Percentiles rank a stretch among this genome's conserved stretches.
Evolutionary conservation across 2,797 vertebrate genomes (phyloP).

Genomic region (Scolopax bukidnonensis): DNA sequence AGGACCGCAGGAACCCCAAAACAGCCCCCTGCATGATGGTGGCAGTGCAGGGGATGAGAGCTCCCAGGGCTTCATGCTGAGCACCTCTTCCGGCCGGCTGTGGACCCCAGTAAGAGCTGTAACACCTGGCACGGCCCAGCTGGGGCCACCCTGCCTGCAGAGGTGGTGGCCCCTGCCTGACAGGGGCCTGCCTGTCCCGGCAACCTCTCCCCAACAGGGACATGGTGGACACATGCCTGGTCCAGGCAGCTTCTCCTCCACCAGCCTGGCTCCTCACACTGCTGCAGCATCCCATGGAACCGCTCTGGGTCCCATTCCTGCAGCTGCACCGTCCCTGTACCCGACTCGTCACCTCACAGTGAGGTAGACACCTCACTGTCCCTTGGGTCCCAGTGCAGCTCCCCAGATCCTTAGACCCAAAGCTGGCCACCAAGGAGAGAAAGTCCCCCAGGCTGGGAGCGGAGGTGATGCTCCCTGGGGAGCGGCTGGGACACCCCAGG

Average conservation of each 20-base stretch:
- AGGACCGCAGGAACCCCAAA: neutral
- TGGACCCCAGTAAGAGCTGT: neutral
- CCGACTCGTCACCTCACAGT: neutral
- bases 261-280: fast-evolving
- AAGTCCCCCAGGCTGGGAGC: neutral
- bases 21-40: neutral
- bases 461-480: fast-evolving
- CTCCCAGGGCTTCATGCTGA: neutral
- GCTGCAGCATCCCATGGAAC: neutral
- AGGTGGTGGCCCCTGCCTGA: neutral
- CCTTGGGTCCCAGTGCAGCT: neutral
- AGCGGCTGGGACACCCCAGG: neutral
- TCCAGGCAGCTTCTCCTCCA: neutral
- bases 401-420: neutral
- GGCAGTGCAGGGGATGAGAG: neutral
- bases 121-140: fast-evolving
- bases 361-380: neutral
- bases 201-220: neutral
- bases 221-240: fast-evolving
- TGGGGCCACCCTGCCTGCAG: neutral
- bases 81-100: fast-evolving
- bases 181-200: neutral
- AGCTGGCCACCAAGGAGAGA: neutral
- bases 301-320: neutral
- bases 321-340: neutral